phyloP scores from a whole-genome alignment of 2,888 invertebrate species.

The Aethes cnicana region DNA sequence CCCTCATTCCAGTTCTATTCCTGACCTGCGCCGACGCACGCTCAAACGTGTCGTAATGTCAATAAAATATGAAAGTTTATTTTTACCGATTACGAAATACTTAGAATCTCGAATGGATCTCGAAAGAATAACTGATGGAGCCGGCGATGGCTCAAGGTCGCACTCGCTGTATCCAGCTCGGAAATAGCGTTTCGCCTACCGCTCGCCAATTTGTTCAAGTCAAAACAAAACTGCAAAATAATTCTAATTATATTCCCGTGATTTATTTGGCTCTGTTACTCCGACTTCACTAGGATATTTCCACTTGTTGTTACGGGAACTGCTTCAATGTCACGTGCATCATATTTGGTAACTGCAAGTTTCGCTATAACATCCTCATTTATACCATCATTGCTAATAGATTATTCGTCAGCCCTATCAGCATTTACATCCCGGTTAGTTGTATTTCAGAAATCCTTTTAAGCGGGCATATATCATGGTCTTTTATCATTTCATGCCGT shows the following conservation, averaged over 20 bases:
- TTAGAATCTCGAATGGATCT: slow-evolving; percentile 67
- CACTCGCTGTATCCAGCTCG: slow-evolving; percentile 65
- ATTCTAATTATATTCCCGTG: slow-evolving; percentile 42
- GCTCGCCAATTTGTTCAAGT: slow-evolving; percentile 48
- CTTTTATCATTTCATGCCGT: slow-evolving; percentile 9
- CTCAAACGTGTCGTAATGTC: slow-evolving; percentile 75
- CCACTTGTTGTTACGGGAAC: slow-evolving; percentile 9
- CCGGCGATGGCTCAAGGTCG: slow-evolving; percentile 67
- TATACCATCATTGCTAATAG: too few relatives aligned
- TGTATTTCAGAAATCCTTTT: too few relatives aligned
- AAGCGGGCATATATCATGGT: too few relatives aligned
- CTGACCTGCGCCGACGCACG: slow-evolving; percentile 52
- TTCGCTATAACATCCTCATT: too few relatives aligned
- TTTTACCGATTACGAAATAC: slow-evolving; percentile 77
- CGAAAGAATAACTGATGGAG: slow-evolving; percentile 63
- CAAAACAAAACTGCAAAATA: slow-evolving; percentile 45
- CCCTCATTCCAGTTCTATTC: slow-evolving; percentile 70
- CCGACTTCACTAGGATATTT: slow-evolving; percentile 9
- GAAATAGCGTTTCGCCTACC: slow-evolving; percentile 67
- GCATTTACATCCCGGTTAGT: too few relatives aligned
- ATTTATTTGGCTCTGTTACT: slow-evolving; percentile 43
- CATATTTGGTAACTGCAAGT: too few relatives aligned
- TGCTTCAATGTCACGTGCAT: slow-evolving; percentile 9
- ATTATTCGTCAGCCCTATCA: too few relatives aligned
- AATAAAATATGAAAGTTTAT: slow-evolving; percentile 79